Evolutionary conservation across 37 sponge, comb jelly and placozoan species (phyloP).

Genomic region (Chondrosia reniformis): DNA sequence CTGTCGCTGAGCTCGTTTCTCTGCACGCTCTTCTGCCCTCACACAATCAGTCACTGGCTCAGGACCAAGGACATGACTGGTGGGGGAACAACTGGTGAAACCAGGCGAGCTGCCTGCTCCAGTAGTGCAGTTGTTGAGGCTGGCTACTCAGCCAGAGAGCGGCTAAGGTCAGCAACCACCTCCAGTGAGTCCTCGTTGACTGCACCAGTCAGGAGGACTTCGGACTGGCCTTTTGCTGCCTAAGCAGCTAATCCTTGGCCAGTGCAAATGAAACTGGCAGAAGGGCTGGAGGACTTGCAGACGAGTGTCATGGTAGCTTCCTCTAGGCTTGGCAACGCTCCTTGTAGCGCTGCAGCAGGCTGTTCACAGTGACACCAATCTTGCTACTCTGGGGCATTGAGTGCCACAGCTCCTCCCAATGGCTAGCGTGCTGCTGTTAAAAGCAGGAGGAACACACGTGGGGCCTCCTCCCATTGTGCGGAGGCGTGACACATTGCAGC

Average conservation of each 20-base stretch:
- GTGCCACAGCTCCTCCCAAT: constrained; percentile 49
- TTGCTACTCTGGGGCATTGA: constrained; percentile 47
- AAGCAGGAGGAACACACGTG: constrained; percentile 37
- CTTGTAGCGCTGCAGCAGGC: constrained; percentile 34
- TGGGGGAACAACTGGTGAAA: constrained; percentile 35
- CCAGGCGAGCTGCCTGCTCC: constrained; percentile 43
- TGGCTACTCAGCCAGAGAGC: constrained; percentile 40
- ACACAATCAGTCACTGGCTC: constrained; percentile 32
- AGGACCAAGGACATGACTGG: constrained; percentile 37
- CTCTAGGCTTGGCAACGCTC: constrained; percentile 25
- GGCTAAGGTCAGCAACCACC: constrained; percentile 35
- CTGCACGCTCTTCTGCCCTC: constrained; percentile 37
- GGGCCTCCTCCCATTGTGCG: constrained; percentile 40
- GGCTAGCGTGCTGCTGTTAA: constrained; percentile 25
- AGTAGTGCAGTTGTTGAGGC: constrained; percentile 34
- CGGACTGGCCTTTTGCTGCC: constrained; percentile 35
- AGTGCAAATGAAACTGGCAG: constrained; percentile 49
- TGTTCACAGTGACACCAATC: constrained; percentile 28
- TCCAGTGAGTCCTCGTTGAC: constrained; percentile 24
- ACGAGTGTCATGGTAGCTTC: constrained; percentile 3
- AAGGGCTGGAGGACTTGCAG: constrained; percentile 14
- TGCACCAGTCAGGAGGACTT: constrained; percentile 15
- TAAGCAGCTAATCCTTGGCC: constrained; percentile 53
- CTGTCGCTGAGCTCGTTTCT: constrained; percentile 9
- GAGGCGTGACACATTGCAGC: constrained; percentile 32